Percentiles rank a stretch among this genome's conserved stretches.
Evolutionary conservation across 2,797 vertebrate genomes (phyloP).

Genomic region (Gadopsis marmoratus): DNA sequence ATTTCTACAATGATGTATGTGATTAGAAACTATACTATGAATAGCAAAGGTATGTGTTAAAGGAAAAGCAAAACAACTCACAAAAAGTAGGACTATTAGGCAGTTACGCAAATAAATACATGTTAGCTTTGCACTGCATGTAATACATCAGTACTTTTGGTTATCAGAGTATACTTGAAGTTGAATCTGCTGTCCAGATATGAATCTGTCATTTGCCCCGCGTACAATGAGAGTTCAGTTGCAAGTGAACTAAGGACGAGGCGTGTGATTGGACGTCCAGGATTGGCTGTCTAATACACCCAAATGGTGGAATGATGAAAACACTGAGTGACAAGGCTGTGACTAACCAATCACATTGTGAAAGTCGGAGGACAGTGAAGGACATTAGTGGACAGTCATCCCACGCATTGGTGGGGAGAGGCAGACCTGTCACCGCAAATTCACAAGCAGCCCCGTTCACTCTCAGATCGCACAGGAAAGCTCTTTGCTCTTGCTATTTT

Average conservation of each 20-base stretch:
- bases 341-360: slow-evolving; percentile 73
- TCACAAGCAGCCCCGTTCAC: slow-evolving; percentile 59
- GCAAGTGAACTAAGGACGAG: slow-evolving; percentile 23
- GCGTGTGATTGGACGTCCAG: slow-evolving; percentile 39
- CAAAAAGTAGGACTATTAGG: slow-evolving; percentile 13
- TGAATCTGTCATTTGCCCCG: slow-evolving; percentile 24
- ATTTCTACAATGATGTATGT: slow-evolving; percentile 13
- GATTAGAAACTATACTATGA: slow-evolving; percentile 5
- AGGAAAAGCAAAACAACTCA: slow-evolving; percentile 24
- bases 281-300: slow-evolving; percentile 54
- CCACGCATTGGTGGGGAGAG: slow-evolving; percentile 58
- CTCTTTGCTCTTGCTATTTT: slow-evolving; percentile 58
- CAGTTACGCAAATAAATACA: slow-evolving; percentile 8
- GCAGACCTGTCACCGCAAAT: slow-evolving; percentile 74
- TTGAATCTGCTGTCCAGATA: slow-evolving; percentile 18
- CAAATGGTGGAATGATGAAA: slow-evolving; percentile 68
- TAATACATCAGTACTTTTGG: not conserved
- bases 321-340: slow-evolving; percentile 71
- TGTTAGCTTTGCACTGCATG: not conserved
- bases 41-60: slow-evolving; percentile 10
- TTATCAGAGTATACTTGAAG: slow-evolving; percentile 8
- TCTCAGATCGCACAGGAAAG: slow-evolving; percentile 48
- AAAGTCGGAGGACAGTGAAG: slow-evolving; percentile 65
- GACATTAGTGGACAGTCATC: slow-evolving; percentile 76
- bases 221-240: slow-evolving; percentile 5